Evolutionary conservation across 2,888 invertebrate species (phyloP).

Genomic region (Onthophagus sagittarius): DNA sequence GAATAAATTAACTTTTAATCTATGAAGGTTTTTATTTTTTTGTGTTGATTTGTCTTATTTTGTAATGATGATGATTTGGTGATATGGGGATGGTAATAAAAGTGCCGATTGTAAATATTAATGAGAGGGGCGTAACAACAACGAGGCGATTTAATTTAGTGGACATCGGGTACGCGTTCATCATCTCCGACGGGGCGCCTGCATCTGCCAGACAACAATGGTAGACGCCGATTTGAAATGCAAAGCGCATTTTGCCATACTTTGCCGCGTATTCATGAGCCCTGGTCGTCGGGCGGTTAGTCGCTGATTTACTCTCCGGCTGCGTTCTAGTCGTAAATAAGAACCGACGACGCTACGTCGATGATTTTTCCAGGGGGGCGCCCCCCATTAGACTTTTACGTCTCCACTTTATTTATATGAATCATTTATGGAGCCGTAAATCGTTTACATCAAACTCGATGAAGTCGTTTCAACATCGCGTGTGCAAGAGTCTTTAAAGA

Average conservation of each 20-base stretch:
- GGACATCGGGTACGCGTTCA: not conserved
- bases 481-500: not conserved
- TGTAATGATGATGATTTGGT: not conserved
- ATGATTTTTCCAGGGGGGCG: not conserved
- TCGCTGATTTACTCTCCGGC: not conserved
- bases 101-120: not conserved
- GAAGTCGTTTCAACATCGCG: not conserved
- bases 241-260: constrained; percentile 1
- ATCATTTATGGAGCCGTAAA: not conserved
- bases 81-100: not conserved
- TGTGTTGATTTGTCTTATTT: too few relatives aligned
- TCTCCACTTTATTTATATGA: not conserved
- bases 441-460: not conserved
- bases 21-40: not conserved
- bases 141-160: constrained; percentile 1
- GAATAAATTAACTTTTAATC: not conserved
- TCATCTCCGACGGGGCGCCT: not conserved
- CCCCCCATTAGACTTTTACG: not conserved
- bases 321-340: not conserved
- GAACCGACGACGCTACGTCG: not conserved
- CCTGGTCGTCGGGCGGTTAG: not conserved
- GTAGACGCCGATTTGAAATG: constrained; percentile 2
- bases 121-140: not conserved
- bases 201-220: constrained; percentile 7
- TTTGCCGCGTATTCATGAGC: not conserved